These are phyloP conservation scores for Stegastes partitus DNA, from an alignment of 2,113 vertebrate species.

Conservation along the genomic window DNA sequence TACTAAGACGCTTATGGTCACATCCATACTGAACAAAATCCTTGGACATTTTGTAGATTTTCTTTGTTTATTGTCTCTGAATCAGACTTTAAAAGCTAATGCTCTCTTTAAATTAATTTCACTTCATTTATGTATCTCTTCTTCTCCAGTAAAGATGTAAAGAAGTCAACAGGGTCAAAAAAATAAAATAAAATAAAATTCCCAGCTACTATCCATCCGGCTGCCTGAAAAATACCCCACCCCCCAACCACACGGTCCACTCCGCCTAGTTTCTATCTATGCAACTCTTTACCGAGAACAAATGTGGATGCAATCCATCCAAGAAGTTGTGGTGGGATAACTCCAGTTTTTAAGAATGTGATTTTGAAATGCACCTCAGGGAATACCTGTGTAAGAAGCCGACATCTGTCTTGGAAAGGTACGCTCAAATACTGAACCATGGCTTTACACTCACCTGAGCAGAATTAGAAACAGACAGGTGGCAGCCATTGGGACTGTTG, in stretches of 20 bases:
- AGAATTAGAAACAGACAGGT: slow-evolving; percentile 68
- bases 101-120: not conserved
- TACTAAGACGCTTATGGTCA: too few relatives aligned
- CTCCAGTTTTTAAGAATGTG: slow-evolving; percentile 49
- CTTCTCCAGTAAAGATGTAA: not conserved
- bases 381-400: slow-evolving; percentile 44
- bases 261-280: slow-evolving; percentile 8
- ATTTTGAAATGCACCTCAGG: slow-evolving; percentile 56
- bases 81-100: not conserved
- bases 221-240: slow-evolving; percentile 5
- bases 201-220: slow-evolving; percentile 14
- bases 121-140: not conserved
- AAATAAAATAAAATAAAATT: too few relatives aligned
- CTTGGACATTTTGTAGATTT: too few relatives aligned
- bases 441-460: slow-evolving; percentile 56
- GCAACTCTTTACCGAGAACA: slow-evolving; percentile 33
- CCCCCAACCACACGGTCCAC: not conserved
- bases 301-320: slow-evolving; percentile 30
- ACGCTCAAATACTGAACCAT: slow-evolving; percentile 51
- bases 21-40: too few relatives aligned
- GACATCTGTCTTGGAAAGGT: slow-evolving; percentile 53
- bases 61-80: not conserved
- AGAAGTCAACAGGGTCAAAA: slow-evolving; percentile 18
- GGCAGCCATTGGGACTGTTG: slow-evolving; percentile 22
- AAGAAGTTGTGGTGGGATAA: slow-evolving; percentile 23